Percentiles rank a stretch among this genome's conserved stretches.
phyloP scores from a whole-genome alignment of 2,888 invertebrate genomes.

The Lysandra bellargus region DNA sequence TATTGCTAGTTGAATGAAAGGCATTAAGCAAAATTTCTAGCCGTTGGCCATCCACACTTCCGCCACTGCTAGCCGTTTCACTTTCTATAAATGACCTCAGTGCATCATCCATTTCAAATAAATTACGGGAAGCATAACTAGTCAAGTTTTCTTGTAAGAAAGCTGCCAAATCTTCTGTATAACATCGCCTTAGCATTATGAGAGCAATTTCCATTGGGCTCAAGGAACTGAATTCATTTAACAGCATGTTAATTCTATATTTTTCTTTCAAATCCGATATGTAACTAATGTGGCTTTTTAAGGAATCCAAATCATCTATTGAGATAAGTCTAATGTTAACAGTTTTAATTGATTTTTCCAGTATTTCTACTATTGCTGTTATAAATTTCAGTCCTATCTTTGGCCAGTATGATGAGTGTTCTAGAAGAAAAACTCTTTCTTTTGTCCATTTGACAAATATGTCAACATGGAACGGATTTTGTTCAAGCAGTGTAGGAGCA shows the following conservation, averaged over 20 bases:
- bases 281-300: slow-evolving; percentile 65
- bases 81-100: slow-evolving; percentile 65
- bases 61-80: slow-evolving; percentile 67
- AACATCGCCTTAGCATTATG: slow-evolving; percentile 74
- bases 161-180: slow-evolving; percentile 69
- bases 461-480: slow-evolving; percentile 71
- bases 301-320: slow-evolving; percentile 66
- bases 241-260: slow-evolving; percentile 70
- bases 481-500: slow-evolving; percentile 64
- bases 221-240: slow-evolving; percentile 67
- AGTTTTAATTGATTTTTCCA: slow-evolving; percentile 63
- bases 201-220: slow-evolving; percentile 68
- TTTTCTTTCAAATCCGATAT: slow-evolving; percentile 71
- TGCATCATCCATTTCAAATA: slow-evolving; percentile 69
- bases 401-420: slow-evolving; percentile 74
- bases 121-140: slow-evolving; percentile 62
- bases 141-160: slow-evolving; percentile 69
- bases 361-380: slow-evolving; percentile 60
- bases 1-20: slow-evolving; percentile 61
- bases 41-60: slow-evolving; percentile 64
- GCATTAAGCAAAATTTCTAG: slow-evolving; percentile 62
- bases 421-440: slow-evolving; percentile 68
- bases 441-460: slow-evolving; percentile 73
- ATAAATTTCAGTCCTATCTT: slow-evolving; percentile 74
- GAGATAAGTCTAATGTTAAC: slow-evolving; percentile 66